Conservation (phyloP, 1,140 invertebrate species). For the Ceratosolen fusciceps region DNA sequence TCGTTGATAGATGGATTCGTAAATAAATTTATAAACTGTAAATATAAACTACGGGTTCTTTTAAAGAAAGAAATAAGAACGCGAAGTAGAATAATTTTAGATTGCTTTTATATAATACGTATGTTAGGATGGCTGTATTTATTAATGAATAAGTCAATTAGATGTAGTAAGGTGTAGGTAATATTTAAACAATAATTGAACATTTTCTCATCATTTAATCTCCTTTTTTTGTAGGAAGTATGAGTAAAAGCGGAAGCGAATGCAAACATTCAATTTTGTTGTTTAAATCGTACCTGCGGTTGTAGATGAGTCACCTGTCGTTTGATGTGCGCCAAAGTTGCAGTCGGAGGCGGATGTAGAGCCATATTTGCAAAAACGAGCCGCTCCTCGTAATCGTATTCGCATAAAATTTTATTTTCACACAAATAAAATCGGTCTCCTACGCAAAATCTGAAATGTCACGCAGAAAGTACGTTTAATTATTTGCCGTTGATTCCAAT, state of each 20-base stretch:
- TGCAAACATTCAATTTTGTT: conserved; percentile 45
- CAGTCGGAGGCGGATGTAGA: conserved; percentile 81
- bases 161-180: conserved; percentile 17
- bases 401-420: conserved; percentile 94
- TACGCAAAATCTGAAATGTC: conserved; percentile 87
- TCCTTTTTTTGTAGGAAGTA: conserved; percentile 20
- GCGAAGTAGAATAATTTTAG: no score
- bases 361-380: conserved; percentile 91
- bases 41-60: no score
- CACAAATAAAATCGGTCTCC: conserved; percentile 93
- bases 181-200: conserved; percentile 51
- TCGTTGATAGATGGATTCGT: no score
- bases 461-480: background rate
- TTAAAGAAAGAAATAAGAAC: no score
- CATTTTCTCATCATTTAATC: conserved; percentile 13
- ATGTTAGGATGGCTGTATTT: no score
- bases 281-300: conserved; percentile 74
- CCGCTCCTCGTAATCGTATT: conserved; percentile 94
- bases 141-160: no score
- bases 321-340: conserved; percentile 87
- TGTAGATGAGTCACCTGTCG: conserved; percentile 84
- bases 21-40: no score
- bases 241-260: background rate
- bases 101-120: no score
- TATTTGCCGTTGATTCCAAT: no score